These are phyloP conservation scores for Baryphthengus martii DNA, from an alignment of 2,113 vertebrate species.

Conservation along the genomic window DNA sequence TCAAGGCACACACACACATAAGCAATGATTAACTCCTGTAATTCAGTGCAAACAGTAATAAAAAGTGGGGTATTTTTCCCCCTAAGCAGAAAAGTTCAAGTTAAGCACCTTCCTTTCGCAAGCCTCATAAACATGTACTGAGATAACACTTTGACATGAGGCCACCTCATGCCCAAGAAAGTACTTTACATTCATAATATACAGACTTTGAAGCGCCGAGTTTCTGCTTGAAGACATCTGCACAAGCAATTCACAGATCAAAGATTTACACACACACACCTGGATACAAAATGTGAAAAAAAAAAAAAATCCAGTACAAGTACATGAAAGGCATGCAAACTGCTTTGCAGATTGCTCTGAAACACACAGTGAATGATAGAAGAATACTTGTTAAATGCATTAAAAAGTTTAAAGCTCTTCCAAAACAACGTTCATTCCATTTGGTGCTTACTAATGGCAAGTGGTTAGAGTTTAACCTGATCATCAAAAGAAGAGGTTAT, in stretches of 20 bases:
- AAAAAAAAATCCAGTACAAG: background rate
- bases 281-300: background rate
- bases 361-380: background rate
- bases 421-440: background rate
- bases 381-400: background rate
- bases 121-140: background rate
- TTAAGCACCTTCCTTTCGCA: background rate
- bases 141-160: background rate
- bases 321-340: background rate
- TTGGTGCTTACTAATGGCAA: background rate
- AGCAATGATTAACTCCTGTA: constrained; percentile 21
- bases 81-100: background rate
- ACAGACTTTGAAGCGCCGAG: background rate
- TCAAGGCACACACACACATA: accelerated
- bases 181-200: background rate
- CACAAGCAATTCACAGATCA: background rate
- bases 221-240: background rate
- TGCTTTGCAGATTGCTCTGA: background rate
- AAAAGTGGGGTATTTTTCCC: background rate
- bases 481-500: background rate
- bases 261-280: background rate
- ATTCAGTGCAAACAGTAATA: constrained; percentile 33
- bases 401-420: background rate
- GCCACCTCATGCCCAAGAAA: background rate
- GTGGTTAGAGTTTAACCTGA: background rate